A percentile compares a stretch with the other conserved stretches of the same genome.
Conservation (phyloP, 2,113 vertebrate species). For the Garra rufa region DNA sequence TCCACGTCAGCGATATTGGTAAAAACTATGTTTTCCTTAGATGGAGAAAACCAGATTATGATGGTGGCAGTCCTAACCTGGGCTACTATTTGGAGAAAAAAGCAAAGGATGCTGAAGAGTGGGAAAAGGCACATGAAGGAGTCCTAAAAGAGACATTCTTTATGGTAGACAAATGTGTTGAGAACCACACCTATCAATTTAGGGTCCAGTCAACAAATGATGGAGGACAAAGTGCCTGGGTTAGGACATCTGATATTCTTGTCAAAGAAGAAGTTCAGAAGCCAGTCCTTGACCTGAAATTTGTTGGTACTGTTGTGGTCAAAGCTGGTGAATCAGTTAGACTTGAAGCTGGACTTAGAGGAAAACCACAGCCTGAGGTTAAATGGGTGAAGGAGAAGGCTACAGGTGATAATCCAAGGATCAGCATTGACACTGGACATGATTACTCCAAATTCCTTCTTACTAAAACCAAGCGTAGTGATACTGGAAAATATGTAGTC, state of each 20-base stretch:
- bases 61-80: conserved; percentile 93
- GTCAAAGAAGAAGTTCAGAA: conserved; percentile 95
- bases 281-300: conserved; percentile 92
- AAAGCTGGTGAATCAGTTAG: conserved; percentile 93
- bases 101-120: conserved; percentile 86
- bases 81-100: conserved; percentile 92
- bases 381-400: conserved; percentile 93
- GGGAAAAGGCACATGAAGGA: conserved; percentile 84
- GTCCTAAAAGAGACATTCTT: conserved; percentile 90
- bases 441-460: conserved; percentile 90
- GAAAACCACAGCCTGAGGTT: conserved; percentile 94
- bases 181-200: conserved; percentile 93
- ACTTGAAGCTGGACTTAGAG: conserved; percentile 92
- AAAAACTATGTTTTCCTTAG: conserved; percentile 91
- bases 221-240: conserved; percentile 95
- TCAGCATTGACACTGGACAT: conserved; percentile 86
- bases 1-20: conserved; percentile 90
- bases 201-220: conserved; percentile 94
- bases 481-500: conserved; percentile 92
- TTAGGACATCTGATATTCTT: conserved; percentile 88
- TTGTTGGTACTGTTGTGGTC: conserved; percentile 87
- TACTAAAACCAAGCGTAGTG: conserved; percentile 87
- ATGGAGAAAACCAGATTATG: conserved; percentile 94
- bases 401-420: conserved; percentile 88
- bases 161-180: conserved; percentile 87